Evolutionary conservation across 2,797 vertebrate species (phyloP).

Genomic region (Enteromius argenteus): DNA sequence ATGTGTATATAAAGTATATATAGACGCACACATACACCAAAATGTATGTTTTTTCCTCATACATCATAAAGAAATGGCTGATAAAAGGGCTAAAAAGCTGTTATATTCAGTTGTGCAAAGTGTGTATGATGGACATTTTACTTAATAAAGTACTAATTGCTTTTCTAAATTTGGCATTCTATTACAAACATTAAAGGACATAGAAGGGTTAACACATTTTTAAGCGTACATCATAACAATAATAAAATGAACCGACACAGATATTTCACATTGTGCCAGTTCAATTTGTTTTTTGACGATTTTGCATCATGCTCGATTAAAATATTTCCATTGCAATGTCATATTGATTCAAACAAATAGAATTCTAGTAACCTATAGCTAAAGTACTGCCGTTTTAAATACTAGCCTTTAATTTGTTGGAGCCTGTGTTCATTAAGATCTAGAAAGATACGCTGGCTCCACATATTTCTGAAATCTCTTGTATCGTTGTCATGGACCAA

Average conservation of each 20-base stretch:
- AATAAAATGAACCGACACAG: not conserved
- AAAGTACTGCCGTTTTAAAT: not conserved
- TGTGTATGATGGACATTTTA: not conserved
- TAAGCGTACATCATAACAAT: not conserved
- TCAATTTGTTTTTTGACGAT: not conserved
- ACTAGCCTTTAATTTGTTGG: not conserved
- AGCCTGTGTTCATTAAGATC: not conserved
- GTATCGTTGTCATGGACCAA: slow-evolving; percentile 40
- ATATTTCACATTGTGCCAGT: not conserved
- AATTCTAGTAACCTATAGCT: not conserved
- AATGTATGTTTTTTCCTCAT: not conserved
- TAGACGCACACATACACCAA: not conserved
- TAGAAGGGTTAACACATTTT: not conserved
- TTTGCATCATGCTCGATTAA: not conserved
- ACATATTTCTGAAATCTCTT: slow-evolving; percentile 7
- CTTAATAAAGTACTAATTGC: not conserved
- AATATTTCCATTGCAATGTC: not conserved
- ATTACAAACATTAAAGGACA: not conserved
- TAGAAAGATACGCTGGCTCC: not conserved
- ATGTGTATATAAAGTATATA: not conserved
- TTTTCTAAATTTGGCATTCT: not conserved
- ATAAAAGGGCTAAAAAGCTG: not conserved
- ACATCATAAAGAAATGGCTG: not conserved
- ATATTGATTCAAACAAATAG: not conserved
- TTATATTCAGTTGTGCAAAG: slow-evolving; percentile 2